Base-by-base conservation (phyloP, 2,113 vertebrate genomes). In the Gyps fulvus region DNA sequence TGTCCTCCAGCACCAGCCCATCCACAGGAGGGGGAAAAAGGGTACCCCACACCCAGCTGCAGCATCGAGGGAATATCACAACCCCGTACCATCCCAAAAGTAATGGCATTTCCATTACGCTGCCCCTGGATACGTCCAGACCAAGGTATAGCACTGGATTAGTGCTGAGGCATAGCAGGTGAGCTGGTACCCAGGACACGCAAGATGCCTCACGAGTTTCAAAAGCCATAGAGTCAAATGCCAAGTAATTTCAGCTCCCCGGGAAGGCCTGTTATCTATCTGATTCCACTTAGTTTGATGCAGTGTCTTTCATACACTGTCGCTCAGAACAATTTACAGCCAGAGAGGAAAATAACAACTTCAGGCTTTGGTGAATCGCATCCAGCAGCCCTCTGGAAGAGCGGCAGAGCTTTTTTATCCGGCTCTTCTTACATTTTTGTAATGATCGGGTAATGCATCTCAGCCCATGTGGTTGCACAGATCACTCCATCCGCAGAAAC, bases 291-390 rank as follows among this genome's bases (percentile, higher is more conserved):
- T 52, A 71, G 70, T 63, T 16, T 85, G 88, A 95, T 88, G 83
- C 7, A 93, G 82, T 55, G 57, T 50, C 78, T 93, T 87, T 92
- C 82, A 55, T 18, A 80, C 0, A 0, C 10, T 45, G 79, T 52
- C 22, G 1, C 84, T 93, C 62, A 40, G 91, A 83, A 88, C 71
- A 73, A 83, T 83, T 96, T 89, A 80, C 89, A 87, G 86, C 62
- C 72, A 66, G 89, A 93, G 80, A 91, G 40, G 71, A 89, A 92
- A 93, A 97, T 45, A 95, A 90, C 91, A 96, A 43, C 85, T 85
- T 36, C 57, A 67, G 52, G 74, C 61, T 82, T 43, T 19, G 13
- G 66, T 27, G 71, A 88, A 36, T 50, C 17, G 11, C 71, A 71
- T 29, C 83, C 93, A 62, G 29, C 79, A 69, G 45, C 83, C 58